Evolutionary conservation across 2,113 vertebrate species (phyloP), one percentile per base, ranked within the genome.

Genomic region (Riparia riparia): DNA sequence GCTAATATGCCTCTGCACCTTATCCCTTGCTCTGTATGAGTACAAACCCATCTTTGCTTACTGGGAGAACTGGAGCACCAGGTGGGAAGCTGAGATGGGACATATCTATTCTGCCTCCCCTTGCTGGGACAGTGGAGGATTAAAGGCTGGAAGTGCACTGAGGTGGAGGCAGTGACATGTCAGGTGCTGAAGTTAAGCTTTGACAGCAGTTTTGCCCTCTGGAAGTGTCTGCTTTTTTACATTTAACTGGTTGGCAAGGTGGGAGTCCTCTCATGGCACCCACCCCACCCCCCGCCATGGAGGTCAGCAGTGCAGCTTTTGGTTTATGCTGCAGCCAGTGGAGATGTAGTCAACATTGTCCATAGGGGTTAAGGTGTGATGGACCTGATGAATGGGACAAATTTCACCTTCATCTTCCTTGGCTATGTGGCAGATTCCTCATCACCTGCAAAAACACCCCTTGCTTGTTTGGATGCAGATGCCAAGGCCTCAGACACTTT

Each of bases 251-350:
- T 28, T 49, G n/a, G 24, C 1, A 5, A n/a, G 14, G 34, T 42
- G 26, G 25, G 49, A 60, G 58, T 50, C 45, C 34, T 42, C 2
- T 1, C 25, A 28, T n/a, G 44, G 49, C 44, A 42, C 57, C 12
- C n/a, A 42, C 57, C 12, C 21, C 6, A 2, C 34, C 17, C 6
- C 10, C 13, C 14, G 8, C 44, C 0, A 0, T 13, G 17, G 12
- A 34, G 45, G 68, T 47, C 16, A 7, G 41, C 17, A 81, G 53
- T 10, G 19, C 72, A 32, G 49, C 2, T 6, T 74, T 90, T 29
- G 17, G 15, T 71, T 90, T 57, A 25, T 64, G 17, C 34, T 89
- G 44, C 60, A 72, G 34, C 47, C 4, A 0, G 31, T 13, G n/a
- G 29, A 41, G 14, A 44, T 32, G 12, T 69, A 17, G 29, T 68